A percentile compares a stretch with the other conserved stretches of the same genome.
These are phyloP conservation scores for Melanophora roralis DNA, from an alignment of 2,888 invertebrate genomes.

Conservation along the genomic window DNA sequence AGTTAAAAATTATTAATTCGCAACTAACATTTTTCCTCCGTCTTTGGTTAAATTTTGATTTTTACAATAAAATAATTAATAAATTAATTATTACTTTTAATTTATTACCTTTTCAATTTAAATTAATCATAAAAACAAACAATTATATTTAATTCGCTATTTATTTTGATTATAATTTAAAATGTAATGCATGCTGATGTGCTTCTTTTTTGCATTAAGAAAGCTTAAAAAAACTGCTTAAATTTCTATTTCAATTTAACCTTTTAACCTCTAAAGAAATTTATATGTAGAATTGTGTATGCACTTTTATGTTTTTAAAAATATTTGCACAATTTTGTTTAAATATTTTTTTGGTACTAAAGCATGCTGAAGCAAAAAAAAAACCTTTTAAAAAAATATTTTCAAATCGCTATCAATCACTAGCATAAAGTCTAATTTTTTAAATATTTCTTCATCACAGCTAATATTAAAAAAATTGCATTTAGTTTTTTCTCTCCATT, in stretches of 20 bases:
- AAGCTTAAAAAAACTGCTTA: slow-evolving; percentile 49
- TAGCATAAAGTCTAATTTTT: slow-evolving; percentile 15
- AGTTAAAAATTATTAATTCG: too few relatives aligned
- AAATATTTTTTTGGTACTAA: slow-evolving; percentile 22
- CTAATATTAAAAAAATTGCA: slow-evolving; percentile 50
- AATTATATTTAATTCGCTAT: slow-evolving; percentile 34
- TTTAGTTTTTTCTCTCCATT: slow-evolving; percentile 4
- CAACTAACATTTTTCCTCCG: too few relatives aligned
- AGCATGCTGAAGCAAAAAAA: slow-evolving; percentile 42
- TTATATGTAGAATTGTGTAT: slow-evolving; percentile 1
- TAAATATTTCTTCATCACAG: slow-evolving; percentile 53
- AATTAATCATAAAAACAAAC: neutral
- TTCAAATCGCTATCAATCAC: slow-evolving; percentile 15
- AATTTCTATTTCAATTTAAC: slow-evolving; percentile 24
- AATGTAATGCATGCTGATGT: slow-evolving; percentile 30
- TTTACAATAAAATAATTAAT: too few relatives aligned
- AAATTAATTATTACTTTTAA: neutral
- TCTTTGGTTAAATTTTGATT: too few relatives aligned
- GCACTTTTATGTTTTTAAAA: neutral
- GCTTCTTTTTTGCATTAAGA: slow-evolving; percentile 35
- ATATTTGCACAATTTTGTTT: slow-evolving; percentile 17
- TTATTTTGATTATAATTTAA: slow-evolving; percentile 42
- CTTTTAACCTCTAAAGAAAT: slow-evolving; percentile 50
- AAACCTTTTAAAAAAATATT: slow-evolving; percentile 30
- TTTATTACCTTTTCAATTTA: too few relatives aligned